Evolutionary conservation across 2,113 vertebrate genomes (phyloP), one percentile per base, ranked within the genome.

Genomic region (Pygoscelis adeliae): DNA sequence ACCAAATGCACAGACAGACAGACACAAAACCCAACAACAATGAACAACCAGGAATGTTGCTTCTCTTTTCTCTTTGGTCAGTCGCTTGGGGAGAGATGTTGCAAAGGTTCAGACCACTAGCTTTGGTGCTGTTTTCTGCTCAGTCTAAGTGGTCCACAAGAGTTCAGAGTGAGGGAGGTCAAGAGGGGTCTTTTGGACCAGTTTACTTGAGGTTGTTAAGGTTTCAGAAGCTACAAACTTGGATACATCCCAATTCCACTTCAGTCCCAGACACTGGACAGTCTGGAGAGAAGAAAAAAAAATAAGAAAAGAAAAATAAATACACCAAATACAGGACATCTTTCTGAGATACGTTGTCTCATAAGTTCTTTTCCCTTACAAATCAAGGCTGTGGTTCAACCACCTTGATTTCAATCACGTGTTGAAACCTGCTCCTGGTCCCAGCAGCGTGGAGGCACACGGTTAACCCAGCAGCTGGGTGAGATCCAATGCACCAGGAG

Each of bases 171-270:
- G 3, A 90, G 89, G 90, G 96, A 96, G 95, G 92, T 88, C 87
- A 97, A 97, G 95, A 96, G 86, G 96, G 90, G 91, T 97, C 97
- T 97, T 96, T 96, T 90, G 96, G 95, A 97, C 97, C 97, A 86
- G 74, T 94, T 96, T 95, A 36, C 96, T 92, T 96, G 97, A 98
- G 98, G 97, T 96, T 46, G 78, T 85, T 86, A 94, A 92, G 97
- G 96, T 97, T 97, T 93, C 97, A 92, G 96, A 94, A 95, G 98
- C 96, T 90, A 91, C 90, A 79, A 91, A 82, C 72, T 63, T 69
- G 83, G 90, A 91, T 13, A 55, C 17, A 30, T 94, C 91, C 96
- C 91, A 70, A 76, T 88, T 95, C 97, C 93, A 80, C 93, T 81
- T 78, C 77, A 47, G 74, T 90, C 30, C 95, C 90, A 53, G 94